Evolutionary conservation across 2,797 vertebrate genomes (phyloP).

Genomic region (Sebastes taczanowskii): DNA sequence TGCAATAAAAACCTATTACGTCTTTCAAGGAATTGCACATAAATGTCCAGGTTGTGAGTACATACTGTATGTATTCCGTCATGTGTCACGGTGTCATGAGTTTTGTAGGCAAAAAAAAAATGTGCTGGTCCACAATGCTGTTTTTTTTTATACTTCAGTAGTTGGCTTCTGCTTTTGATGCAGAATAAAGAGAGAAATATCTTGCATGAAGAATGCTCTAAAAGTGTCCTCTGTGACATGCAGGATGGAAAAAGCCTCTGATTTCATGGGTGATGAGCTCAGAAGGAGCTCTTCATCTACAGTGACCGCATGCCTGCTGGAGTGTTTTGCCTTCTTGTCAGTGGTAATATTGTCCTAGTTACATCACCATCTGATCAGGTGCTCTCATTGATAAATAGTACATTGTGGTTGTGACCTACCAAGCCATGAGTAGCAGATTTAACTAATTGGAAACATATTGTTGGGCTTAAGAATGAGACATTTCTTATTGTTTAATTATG

Average conservation of each 20-base stretch:
- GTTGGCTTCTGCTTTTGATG: not conserved
- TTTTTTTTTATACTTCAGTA: too few relatives aligned
- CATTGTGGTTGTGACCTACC: not conserved
- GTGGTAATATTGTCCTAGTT: not conserved
- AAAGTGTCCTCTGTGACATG: not conserved
- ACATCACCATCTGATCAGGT: conserved; percentile 3
- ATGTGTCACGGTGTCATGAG: not conserved
- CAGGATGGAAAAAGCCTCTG: not conserved
- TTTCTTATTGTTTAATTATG: not conserved
- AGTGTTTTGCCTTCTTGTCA: not conserved
- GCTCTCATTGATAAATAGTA: conserved; percentile 1
- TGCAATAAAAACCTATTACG: not conserved
- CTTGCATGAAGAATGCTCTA: not conserved
- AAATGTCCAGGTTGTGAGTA: not conserved
- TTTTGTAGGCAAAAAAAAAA: not conserved
- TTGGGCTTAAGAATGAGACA: not conserved
- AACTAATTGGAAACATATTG: not conserved
- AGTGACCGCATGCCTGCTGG: not conserved
- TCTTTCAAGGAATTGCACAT: not conserved
- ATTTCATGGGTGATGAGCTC: not conserved
- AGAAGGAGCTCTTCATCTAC: not conserved
- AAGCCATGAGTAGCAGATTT: too few relatives aligned
- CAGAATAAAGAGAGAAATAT: not conserved
- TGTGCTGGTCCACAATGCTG: not conserved
- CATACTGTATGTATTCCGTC: not conserved